These are phyloP conservation scores for Meghimatium bilineatum DNA, from an alignment of 2,888 invertebrate species.

Conservation along the genomic window DNA sequence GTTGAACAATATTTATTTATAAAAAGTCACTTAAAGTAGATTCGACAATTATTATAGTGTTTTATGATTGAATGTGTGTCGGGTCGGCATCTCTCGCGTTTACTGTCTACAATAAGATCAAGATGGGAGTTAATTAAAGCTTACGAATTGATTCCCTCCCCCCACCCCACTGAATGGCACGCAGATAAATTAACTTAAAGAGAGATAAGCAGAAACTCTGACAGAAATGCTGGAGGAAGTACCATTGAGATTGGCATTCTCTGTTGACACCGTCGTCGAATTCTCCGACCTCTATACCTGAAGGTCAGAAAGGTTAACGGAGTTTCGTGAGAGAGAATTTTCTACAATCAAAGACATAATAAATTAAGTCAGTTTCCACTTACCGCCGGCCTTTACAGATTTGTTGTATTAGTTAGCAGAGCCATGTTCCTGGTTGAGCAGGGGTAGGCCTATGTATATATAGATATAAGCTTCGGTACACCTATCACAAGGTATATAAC, in stretches of 20 bases:
- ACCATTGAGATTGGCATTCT: slow-evolving; percentile 42
- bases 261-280: slow-evolving; percentile 39
- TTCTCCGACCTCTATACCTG: not conserved
- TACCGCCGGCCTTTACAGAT: not conserved
- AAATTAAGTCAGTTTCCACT: slow-evolving; percentile 21
- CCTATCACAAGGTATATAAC: no score
- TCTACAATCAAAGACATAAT: slow-evolving; percentile 9
- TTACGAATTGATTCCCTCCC: not conserved
- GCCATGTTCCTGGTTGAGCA: no score
- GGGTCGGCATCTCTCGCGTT: no score
- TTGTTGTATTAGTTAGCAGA: not conserved
- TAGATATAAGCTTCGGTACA: no score
- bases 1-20: no score
- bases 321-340: slow-evolving; percentile 28
- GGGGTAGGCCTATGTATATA: no score
- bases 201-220: slow-evolving; percentile 1
- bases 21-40: no score
- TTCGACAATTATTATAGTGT: no score
- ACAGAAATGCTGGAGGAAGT: slow-evolving; percentile 9
- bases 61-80: no score
- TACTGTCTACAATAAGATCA: not conserved
- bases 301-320: not conserved
- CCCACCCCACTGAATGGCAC: slow-evolving; percentile 6
- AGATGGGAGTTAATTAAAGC: not conserved
- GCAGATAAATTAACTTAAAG: slow-evolving; percentile 17